These are phyloP conservation scores for Capreolus pygargus DNA, from an alignment of 2,113 vertebrate genomes.

Conservation along the genomic window DNA sequence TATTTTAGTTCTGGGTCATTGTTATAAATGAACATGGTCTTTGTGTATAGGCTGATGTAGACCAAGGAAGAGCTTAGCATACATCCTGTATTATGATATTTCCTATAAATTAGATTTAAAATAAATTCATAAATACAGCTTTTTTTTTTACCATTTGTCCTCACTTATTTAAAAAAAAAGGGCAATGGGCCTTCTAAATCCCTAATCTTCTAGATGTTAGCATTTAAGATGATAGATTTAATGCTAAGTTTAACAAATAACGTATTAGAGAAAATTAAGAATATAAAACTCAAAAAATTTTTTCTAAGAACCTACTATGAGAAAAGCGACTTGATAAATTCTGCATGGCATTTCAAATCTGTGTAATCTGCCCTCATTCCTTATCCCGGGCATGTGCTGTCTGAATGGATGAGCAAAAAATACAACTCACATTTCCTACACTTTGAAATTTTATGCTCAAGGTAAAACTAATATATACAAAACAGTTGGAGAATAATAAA, in stretches of 20 bases:
- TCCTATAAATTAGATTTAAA: background rate
- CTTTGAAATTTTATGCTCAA: background rate
- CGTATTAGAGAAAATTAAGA: background rate
- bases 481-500: conserved; percentile 9
- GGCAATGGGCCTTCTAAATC: background rate
- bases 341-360: background rate
- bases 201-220: background rate
- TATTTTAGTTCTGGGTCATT: background rate
- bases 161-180: background rate
- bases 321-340: background rate
- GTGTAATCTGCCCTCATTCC: fast-evolving
- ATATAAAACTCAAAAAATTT: background rate
- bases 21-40: background rate
- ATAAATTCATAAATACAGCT: background rate
- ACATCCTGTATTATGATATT: background rate
- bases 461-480: background rate
- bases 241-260: background rate
- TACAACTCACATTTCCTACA: fast-evolving
- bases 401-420: background rate
- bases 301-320: background rate
- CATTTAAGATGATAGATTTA: background rate
- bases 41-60: background rate
- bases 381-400: background rate
- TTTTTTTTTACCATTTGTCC: background rate
- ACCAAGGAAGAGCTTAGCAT: background rate